Conservation (phyloP, 2,113 vertebrate species). For the Ceyx margarethae region DNA sequence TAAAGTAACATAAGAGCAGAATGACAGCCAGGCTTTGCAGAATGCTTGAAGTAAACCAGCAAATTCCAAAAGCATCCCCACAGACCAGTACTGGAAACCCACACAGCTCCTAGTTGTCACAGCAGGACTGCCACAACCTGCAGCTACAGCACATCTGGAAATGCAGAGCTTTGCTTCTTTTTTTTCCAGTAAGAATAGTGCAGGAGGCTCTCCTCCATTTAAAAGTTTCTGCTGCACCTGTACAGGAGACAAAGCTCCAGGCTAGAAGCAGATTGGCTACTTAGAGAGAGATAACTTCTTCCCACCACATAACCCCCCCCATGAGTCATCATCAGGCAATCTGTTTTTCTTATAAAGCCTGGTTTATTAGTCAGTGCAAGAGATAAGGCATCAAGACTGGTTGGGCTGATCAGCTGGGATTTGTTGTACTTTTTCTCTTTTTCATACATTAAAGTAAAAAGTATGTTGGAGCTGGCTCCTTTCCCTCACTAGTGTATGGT, state of each 20-base stretch:
- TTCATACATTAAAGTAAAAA: background rate
- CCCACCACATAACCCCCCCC: background rate
- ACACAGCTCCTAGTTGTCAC: background rate
- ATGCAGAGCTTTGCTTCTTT: background rate
- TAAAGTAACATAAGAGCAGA: background rate
- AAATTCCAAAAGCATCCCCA: background rate
- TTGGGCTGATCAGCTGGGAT: background rate
- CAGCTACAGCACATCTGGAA: background rate
- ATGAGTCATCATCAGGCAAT: background rate
- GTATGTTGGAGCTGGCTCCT: background rate
- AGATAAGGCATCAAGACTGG: background rate
- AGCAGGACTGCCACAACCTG: background rate
- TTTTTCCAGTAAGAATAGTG: background rate
- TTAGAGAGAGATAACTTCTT: background rate
- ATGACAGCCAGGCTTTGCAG: background rate
- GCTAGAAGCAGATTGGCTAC: background rate
- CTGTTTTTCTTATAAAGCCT: background rate
- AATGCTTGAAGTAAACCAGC: background rate
- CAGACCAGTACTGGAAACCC: background rate
- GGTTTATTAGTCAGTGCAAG: background rate
- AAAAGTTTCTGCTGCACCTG: background rate
- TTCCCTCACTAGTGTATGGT: background rate
- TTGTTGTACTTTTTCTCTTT: background rate
- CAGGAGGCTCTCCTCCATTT: background rate
- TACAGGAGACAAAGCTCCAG: background rate